Evolutionary conservation across 2,113 vertebrate species (phyloP), one percentile per base, ranked within the genome.

Genomic region (Spizaetus ornatus): DNA sequence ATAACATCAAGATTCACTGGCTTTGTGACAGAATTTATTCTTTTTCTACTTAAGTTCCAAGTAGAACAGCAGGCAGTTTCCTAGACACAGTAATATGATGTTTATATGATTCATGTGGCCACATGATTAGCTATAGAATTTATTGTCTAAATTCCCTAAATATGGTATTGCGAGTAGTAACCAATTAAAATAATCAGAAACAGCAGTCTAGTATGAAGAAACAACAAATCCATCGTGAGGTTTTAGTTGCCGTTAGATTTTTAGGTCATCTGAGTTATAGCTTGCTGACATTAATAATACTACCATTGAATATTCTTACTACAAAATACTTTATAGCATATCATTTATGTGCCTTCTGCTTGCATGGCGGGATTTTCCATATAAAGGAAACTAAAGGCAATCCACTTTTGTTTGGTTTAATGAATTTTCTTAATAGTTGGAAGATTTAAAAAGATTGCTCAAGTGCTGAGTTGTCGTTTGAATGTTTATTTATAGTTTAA

Each of bases 81-180:
- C 77, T 73, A 53, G 59, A 31, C 12, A 4, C 40, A 20, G 66
- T 18, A 65, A 45, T 26, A 53, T 13, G 50, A 42, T 21, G 13
- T 70, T 93, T 38, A 20, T 81, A 10, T 67, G 34, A 72, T 77
- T 84, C 20, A 12, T 31, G 53, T 61, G 78, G 52, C 81, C 34
- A 13, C 36, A 40, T 53, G 29, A 82, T 95, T 88, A 90, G 36
- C 61, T 53, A 3, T 25, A 4, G 56, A 32, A 93, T 94, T 96
- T 91, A 84, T 71, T 94, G 62, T 58, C 81, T 90, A 5, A 86
- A 90, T 94, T 95, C 83, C 48, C 78, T 67, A 45, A 92, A 69
- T 69, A 50, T 3, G 14, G 58, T 85, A 43, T 56, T 69, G 56
- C 2, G 3, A 81, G 34, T 80, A 72, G 74, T 26, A 83, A 72